Evolutionary conservation across 2,113 vertebrate genomes (phyloP).

Genomic region (Toxostoma redivivum): DNA sequence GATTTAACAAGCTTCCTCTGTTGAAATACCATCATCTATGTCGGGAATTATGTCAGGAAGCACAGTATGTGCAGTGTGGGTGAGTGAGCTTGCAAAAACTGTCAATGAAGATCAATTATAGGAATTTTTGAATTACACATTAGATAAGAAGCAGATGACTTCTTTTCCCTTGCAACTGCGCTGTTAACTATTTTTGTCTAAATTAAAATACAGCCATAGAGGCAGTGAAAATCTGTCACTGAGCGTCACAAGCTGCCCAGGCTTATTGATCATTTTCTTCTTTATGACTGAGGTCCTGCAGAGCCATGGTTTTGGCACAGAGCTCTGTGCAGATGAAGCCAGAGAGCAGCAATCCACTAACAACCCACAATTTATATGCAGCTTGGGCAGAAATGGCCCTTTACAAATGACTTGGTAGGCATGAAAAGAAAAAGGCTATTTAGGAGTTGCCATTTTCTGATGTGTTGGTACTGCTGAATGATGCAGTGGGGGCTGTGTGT

Average conservation of each 20-base stretch:
- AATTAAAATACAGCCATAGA: constrained; percentile 11
- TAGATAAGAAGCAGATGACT: constrained; percentile 58
- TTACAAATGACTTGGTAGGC: background rate
- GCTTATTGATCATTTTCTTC: constrained; percentile 29
- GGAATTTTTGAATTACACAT: constrained; percentile 58
- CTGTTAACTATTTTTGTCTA: constrained; percentile 24
- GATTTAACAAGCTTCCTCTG: constrained; percentile 56
- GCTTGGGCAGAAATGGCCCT: background rate
- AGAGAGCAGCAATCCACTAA: constrained; percentile 9
- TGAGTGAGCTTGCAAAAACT: constrained; percentile 58
- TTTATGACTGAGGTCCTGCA: background rate
- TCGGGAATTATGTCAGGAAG: constrained; percentile 63
- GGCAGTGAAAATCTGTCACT: constrained; percentile 15
- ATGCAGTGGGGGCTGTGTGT: background rate
- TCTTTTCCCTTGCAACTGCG: background rate
- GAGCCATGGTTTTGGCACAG: background rate
- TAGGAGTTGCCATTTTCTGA: background rate
- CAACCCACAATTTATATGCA: background rate
- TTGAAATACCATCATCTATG: constrained; percentile 58
- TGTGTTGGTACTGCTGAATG: background rate
- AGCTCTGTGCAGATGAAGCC: background rate
- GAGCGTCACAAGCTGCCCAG: background rate
- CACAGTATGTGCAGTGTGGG: constrained; percentile 60
- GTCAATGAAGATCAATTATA: constrained; percentile 63
- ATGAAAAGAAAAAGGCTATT: background rate